Conservation (phyloP, 2,113 vertebrate genomes). For the Gadus macrocephalus region DNA sequence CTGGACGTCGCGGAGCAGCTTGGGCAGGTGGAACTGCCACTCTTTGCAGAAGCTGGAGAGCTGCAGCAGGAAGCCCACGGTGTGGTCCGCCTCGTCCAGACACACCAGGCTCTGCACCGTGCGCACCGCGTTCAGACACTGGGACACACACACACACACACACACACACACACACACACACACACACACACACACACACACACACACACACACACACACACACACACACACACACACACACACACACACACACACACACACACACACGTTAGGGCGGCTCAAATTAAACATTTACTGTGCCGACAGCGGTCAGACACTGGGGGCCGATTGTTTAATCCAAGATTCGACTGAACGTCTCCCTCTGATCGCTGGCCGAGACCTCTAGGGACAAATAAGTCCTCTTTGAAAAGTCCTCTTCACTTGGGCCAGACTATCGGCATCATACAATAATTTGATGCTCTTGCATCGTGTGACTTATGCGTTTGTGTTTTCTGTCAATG, state of each 20-base stretch:
- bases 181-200: no score
- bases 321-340: background rate
- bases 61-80: slow-evolving; percentile 94
- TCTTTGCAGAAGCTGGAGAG: slow-evolving; percentile 93
- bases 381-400: no score
- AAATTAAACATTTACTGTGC: slow-evolving; percentile 67
- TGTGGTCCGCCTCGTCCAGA: slow-evolving; percentile 94
- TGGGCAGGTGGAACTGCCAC: slow-evolving; percentile 96
- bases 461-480: no score
- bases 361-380: no score
- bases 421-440: no score
- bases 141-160: background rate
- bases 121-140: slow-evolving; percentile 93
- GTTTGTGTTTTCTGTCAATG: no score
- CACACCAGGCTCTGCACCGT: slow-evolving; percentile 91
- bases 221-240: no score
- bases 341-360: no score
- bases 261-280: background rate
- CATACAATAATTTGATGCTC: no score
- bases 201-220: background rate
- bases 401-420: no score
- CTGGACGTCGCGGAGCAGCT: slow-evolving; percentile 89
- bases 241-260: background rate
- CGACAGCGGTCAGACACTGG: slow-evolving; percentile 91
- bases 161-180: background rate